These are phyloP conservation scores for Nudaria mundana DNA, from an alignment of 2,888 invertebrate genomes.

Conservation along the genomic window DNA sequence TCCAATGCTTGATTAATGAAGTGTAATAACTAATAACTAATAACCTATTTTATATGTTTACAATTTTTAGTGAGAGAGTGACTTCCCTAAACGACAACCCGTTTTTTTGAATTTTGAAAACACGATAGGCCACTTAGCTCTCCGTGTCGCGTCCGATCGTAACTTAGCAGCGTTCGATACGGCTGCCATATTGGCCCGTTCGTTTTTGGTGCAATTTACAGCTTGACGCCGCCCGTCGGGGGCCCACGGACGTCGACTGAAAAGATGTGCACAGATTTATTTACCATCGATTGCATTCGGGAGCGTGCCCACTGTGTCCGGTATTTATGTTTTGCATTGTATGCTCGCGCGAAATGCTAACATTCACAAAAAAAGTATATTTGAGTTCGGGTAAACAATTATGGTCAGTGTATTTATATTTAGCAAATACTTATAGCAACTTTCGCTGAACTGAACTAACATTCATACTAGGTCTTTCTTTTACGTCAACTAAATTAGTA, in stretches of 20 bases:
- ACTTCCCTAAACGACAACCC: slow-evolving; percentile 54
- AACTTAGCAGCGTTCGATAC: slow-evolving; percentile 71
- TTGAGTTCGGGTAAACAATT: too few species aligned
- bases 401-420: too few species aligned
- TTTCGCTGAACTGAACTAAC: too few species aligned
- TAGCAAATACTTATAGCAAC: too few species aligned
- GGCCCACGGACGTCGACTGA: slow-evolving; percentile 56
- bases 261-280: slow-evolving; percentile 68
- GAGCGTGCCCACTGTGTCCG: slow-evolving; percentile 64
- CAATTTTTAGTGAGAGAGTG: too few species aligned
- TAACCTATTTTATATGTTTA: too few species aligned
- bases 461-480: too few species aligned
- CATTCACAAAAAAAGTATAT: slow-evolving; percentile 72
- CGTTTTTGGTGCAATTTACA: slow-evolving; percentile 75
- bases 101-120: slow-evolving; percentile 67
- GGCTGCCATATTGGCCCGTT: slow-evolving; percentile 69
- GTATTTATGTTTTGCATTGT: slow-evolving; percentile 68
- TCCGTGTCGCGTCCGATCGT: slow-evolving; percentile 65
- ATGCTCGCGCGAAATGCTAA: slow-evolving; percentile 58
- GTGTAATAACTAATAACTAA: too few species aligned
- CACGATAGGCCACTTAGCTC: slow-evolving; percentile 78
- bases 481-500: too few species aligned
- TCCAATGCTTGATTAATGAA: too few species aligned
- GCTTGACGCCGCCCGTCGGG: slow-evolving; percentile 61
- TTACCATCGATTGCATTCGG: slow-evolving; percentile 64